Base-by-base conservation (phyloP, 2,797 vertebrate species). In the Xenops minutus region DNA sequence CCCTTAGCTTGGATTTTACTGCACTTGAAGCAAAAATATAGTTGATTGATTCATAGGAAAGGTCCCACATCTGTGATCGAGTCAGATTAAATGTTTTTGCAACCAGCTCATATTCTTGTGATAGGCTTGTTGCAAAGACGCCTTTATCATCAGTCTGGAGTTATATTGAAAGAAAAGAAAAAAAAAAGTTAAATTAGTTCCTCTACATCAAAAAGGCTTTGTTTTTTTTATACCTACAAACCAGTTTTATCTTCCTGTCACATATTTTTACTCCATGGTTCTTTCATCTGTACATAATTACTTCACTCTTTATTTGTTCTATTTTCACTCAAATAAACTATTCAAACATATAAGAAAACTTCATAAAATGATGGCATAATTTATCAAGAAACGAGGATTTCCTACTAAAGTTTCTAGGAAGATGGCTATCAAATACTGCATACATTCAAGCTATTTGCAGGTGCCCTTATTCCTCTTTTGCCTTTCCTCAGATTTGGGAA, bases 131-230 rank as follows among this genome's bases (percentile, higher is more conserved):
- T n/a, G 98, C 98, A 97, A 99, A 99, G 83, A 99, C 98, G 7
- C 99, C 99, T 95, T 99, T 99, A 96, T 99, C 99, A 55, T 99
- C 99, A 1, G 99, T 99, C 99, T 99, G 97, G 58, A 92, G 95
- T 90, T 41, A 37, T 73, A 49, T 44, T 19, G 36, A 48, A 96
- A 94, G 51, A 78, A 77, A 59, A 67, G 20, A 30, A 20, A 46
- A 36, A 73, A 67, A 18, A 39, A 43, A 26, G 36, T 88, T 46
- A 30, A 44, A 79, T 95, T 92, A 92, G 61, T 92, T 55, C 26
- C 11, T 83, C 44, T 72, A 10, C 9, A 54, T 71, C 26, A 81
- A 56, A 55, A 80, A 49, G 7, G 5, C 52, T 54, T 0, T 1
- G 9, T 55, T 58, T 64, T 29, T 55, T 58, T 64, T 61, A 46